These are phyloP conservation scores for Lasioglossum villosulum DNA, from an alignment of 2,888 invertebrate genomes.

Conservation along the genomic window DNA sequence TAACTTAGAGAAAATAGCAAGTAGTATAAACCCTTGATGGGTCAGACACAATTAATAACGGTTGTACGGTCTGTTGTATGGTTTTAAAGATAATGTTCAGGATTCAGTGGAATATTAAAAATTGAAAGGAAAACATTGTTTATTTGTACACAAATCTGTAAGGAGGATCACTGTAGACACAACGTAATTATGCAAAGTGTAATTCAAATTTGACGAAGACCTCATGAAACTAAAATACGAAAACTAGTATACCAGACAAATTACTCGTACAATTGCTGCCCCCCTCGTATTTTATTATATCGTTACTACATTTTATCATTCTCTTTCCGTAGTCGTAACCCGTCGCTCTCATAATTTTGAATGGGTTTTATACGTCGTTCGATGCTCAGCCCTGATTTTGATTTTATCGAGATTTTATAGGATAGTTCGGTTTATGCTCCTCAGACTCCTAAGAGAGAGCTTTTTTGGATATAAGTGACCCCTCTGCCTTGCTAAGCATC, in stretches of 20 bases:
- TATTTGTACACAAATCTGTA: no score
- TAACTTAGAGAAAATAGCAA: no score
- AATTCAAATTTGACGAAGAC: background rate
- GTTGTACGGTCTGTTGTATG: no score
- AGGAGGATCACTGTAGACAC: no score
- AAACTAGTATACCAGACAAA: background rate
- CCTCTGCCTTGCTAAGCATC: background rate
- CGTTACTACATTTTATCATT: background rate
- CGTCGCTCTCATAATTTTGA: background rate
- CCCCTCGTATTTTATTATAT: background rate
- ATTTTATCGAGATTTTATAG: background rate
- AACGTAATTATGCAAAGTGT: background rate
- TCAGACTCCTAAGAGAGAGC: no score
- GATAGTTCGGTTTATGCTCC: background rate
- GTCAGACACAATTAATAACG: background rate
- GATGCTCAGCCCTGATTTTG: background rate
- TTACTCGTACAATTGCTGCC: background rate
- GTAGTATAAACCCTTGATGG: no score
- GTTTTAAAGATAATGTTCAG: no score
- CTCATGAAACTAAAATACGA: background rate
- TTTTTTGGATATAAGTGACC: background rate
- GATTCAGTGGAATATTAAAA: background rate
- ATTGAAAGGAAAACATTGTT: background rate
- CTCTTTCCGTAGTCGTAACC: background rate
- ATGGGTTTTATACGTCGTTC: background rate